These are phyloP conservation scores for Triops longicaudatus DNA, from an alignment of 1,140 invertebrate species.

Conservation along the genomic window DNA sequence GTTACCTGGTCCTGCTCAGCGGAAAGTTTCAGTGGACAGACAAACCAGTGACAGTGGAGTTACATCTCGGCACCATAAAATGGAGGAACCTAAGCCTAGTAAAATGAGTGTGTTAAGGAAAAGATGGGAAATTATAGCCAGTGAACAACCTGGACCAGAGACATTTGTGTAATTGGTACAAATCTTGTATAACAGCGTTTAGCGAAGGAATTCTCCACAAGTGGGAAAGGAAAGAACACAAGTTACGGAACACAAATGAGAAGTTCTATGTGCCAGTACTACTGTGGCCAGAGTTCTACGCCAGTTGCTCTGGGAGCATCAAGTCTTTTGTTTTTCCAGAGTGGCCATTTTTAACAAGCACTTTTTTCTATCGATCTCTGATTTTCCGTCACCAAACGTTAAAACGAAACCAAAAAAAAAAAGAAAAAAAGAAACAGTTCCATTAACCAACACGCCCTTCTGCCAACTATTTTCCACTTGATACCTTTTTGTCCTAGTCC, in stretches of 20 bases:
- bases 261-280: too few species aligned
- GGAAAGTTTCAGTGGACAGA: constrained; percentile 34
- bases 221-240: neutral
- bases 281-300: neutral
- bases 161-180: constrained; percentile 31
- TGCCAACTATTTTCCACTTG: constrained; percentile 10
- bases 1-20: constrained; percentile 47
- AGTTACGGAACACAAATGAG: too few species aligned
- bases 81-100: constrained; percentile 33
- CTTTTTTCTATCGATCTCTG: constrained; percentile 11
- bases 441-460: neutral
- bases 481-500: constrained; percentile 1
- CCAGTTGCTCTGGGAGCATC: neutral
- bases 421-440: neutral
- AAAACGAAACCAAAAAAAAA: too few species aligned
- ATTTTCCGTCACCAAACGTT: neutral
- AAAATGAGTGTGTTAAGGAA: constrained; percentile 55
- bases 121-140: constrained; percentile 67
- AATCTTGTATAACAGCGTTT: neutral
- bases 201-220: neutral
- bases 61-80: constrained; percentile 34
- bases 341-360: neutral
- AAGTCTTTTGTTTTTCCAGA: neutral
- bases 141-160: constrained; percentile 45
- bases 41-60: constrained; percentile 19